Percentiles rank a stretch among this genome's conserved stretches.
Evolutionary conservation across 1,140 invertebrate species (phyloP).

Genomic region (Protaetia brevitarsis): DNA sequence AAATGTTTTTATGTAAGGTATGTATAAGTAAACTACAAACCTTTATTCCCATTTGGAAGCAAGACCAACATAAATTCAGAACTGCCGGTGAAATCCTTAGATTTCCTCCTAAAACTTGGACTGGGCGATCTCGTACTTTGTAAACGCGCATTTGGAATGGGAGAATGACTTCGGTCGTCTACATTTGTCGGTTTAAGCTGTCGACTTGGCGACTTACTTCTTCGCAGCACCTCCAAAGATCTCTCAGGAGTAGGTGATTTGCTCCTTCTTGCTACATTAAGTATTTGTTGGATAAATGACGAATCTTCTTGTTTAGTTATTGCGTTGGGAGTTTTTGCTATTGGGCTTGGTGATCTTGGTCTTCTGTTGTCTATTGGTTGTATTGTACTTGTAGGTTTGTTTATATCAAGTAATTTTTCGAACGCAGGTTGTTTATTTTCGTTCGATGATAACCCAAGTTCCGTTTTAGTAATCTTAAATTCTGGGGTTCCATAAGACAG

Average conservation of each 20-base stretch:
- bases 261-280: not conserved
- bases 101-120: constrained; percentile 25
- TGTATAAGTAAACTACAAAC: constrained; percentile 36
- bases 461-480: constrained; percentile 38
- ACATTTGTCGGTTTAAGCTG: not conserved
- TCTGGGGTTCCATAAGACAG: constrained; percentile 45
- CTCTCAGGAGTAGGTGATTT: constrained; percentile 9
- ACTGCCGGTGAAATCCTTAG: constrained; percentile 50
- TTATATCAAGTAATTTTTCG: not conserved
- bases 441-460: not conserved
- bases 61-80: constrained; percentile 79
- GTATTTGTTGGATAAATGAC: constrained; percentile 2
- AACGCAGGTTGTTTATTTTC: not conserved
- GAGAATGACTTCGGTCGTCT: not conserved
- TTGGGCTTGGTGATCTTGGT: constrained; percentile 24
- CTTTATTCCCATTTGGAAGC: constrained; percentile 61
- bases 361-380: not conserved
- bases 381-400: not conserved
- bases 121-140: constrained; percentile 26
- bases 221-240: not conserved
- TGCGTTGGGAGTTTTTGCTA: not conserved
- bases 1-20: no score
- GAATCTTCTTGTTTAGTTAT: constrained; percentile 15
- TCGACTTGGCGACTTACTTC: constrained; percentile 24
- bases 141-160: constrained; percentile 20